A percentile compares a stretch with the other conserved stretches of the same genome.
Evolutionary conservation across 2,888 invertebrate species (phyloP).

Genomic region (Amitus sp.): DNA sequence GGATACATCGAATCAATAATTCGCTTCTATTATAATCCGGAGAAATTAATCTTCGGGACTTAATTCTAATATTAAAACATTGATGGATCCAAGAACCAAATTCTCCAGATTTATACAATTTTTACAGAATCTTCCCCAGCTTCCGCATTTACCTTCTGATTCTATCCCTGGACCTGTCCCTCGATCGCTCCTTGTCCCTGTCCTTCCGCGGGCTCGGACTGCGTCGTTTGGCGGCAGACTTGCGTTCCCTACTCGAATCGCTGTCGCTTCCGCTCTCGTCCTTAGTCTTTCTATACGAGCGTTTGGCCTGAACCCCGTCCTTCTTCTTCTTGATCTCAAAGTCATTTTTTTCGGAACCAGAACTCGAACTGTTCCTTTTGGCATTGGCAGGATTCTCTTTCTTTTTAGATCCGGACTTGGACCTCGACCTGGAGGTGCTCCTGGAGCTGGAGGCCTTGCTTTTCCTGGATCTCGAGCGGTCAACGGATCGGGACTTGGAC

Average conservation of each 20-base stretch:
- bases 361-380: slow-evolving; percentile 52
- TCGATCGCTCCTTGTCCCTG: slow-evolving; percentile 59
- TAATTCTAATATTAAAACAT: too few relatives aligned
- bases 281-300: slow-evolving; percentile 85
- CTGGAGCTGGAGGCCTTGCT: too few relatives aligned
- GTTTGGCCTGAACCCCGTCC: slow-evolving; percentile 85
- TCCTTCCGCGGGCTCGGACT: slow-evolving; percentile 61
- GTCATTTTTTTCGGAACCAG: slow-evolving; percentile 67
- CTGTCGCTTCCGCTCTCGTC: slow-evolving; percentile 77
- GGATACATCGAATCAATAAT: too few relatives aligned
- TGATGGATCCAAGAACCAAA: too few relatives aligned
- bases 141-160: slow-evolving; percentile 53
- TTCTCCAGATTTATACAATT: too few relatives aligned
- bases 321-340: slow-evolving; percentile 81
- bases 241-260: slow-evolving; percentile 70
- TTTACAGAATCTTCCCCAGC: too few relatives aligned
- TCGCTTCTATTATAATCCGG: too few relatives aligned
- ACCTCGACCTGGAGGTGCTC: slow-evolving; percentile 57
- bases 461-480: slow-evolving; percentile 47
- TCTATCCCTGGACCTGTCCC: slow-evolving; percentile 58
- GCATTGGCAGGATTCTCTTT: slow-evolving; percentile 50
- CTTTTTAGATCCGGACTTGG: slow-evolving; percentile 53
- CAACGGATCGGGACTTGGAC: slow-evolving; percentile 6
- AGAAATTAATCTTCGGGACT: too few relatives aligned
- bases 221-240: slow-evolving; percentile 58